Evolutionary conservation across 2,113 vertebrate species (phyloP), one percentile per base, ranked within the genome.

Genomic region (Nanorana parkeri): DNA sequence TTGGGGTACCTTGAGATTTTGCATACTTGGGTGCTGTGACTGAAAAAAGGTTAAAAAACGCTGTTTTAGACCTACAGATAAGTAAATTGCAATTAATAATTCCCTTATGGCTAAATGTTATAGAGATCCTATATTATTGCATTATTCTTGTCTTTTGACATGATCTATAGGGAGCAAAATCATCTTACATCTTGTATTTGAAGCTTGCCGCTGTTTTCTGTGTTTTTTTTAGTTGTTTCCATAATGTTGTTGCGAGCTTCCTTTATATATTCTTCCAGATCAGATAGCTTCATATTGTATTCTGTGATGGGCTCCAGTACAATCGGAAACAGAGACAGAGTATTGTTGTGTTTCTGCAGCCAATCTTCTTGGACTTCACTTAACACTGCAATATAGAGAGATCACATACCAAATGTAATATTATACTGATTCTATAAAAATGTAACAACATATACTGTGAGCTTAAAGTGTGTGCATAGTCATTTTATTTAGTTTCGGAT

Each of bases 321-420:
- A 0, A 93, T 90, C 0, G 87, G 89, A 26, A 97, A 88, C 13
- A 95, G 90, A 56, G 91, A 85, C n/a, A 93, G 90, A 1, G 93
- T 96, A 76, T 87, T 88, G 47, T 95, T 92, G 85, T 95, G 84
- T 75, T 90, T 93, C 86, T 93, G 92, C 8, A 97, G 94, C 90
- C 96, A 85, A 58, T 88, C 94, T 85, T 94, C 95, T 60, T 68
- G 28, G n/a, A 95, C 90, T 52, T 89, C 91, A 68, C 73, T 90
- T 47, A 95, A 78, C 77, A 94, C 96, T 96, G 84, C 68, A 67
- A 81, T 4, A 60, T 51, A 1, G 52, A 60, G 5, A 68, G 13
- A 51, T 69, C 23, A 24, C 28, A 64, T 51, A 13, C 41, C 11
- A 47, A 13, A 47, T 47, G 41, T 47, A 47, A 47, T 47, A 47